Conservation (phyloP, 2,113 vertebrate genomes). For the Rhinogobius similis region DNA sequence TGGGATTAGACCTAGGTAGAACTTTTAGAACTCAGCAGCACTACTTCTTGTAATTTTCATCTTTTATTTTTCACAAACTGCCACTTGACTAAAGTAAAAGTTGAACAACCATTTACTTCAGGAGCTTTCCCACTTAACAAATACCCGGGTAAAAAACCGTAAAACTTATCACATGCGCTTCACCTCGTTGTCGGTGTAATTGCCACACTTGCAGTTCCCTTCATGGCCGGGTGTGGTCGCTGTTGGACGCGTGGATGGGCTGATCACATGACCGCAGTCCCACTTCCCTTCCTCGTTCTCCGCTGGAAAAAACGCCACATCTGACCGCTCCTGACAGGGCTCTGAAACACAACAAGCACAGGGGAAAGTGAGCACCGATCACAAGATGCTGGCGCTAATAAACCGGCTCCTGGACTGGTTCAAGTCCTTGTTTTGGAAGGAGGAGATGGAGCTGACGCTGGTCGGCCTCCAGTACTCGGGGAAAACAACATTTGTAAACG, state of each 20-base stretch:
- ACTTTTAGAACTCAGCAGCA: too few species aligned
- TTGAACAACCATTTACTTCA: too few species aligned
- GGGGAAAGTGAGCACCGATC: conserved; percentile 36
- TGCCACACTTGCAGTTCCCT: not conserved
- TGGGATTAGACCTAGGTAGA: too few species aligned
- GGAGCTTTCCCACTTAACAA: too few species aligned
- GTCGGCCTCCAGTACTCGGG: conserved; percentile 90
- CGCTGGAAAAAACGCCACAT: conserved; percentile 67
- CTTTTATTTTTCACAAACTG: too few species aligned
- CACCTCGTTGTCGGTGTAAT: too few species aligned
- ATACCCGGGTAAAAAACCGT: too few species aligned
- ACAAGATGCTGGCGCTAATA: conserved; percentile 83
- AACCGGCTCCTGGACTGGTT: conserved; percentile 88
- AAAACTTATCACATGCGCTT: too few species aligned
- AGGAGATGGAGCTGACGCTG: conserved; percentile 90
- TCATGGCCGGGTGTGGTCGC: conserved; percentile 26
- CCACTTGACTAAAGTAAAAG: too few species aligned
- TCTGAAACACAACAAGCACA: conserved; percentile 31
- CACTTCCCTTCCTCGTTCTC: conserved; percentile 46
- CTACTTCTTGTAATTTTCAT: too few species aligned
- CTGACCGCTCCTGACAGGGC: conserved; percentile 68
- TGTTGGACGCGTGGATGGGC: conserved; percentile 4
- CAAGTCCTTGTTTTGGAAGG: conserved; percentile 87
- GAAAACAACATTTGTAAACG: conserved; percentile 91
- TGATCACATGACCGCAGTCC: conserved; percentile 66